Conservation (phyloP, 2,888 invertebrate genomes). For the Ernsta delagoae region DNA sequence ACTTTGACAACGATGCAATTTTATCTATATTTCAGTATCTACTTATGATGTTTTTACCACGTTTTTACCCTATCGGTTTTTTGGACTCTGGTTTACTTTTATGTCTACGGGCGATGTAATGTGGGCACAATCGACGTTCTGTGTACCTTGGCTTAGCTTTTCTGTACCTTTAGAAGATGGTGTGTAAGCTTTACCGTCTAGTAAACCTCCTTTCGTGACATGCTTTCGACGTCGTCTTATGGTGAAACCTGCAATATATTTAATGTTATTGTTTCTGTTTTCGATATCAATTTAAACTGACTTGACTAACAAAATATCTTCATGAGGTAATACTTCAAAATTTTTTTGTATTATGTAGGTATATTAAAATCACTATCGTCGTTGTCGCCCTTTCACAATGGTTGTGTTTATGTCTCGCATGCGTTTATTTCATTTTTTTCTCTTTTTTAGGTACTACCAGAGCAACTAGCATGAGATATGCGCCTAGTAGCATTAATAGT, state of each 20-base stretch:
- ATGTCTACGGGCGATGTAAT: conserved; percentile 56
- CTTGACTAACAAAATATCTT: conserved; percentile 11
- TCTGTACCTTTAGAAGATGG: conserved; percentile 57
- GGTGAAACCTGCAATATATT: conserved; percentile 38
- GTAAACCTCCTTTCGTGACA: conserved; percentile 52
- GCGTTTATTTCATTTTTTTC: conserved; percentile 55
- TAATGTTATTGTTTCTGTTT: conserved; percentile 22
- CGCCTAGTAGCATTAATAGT: conserved; percentile 73
- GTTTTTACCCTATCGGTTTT: conserved; percentile 50
- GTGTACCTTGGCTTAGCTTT: conserved; percentile 73
- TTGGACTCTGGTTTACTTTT: conserved; percentile 64
- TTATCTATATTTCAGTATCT: too few relatives aligned
- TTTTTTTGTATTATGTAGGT: conserved; percentile 11
- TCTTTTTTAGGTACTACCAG: conserved; percentile 74
- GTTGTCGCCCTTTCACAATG: conserved; percentile 20
- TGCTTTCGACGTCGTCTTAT: conserved; percentile 58
- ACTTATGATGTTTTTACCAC: too few relatives aligned
- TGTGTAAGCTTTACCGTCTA: conserved; percentile 40
- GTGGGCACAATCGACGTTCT: conserved; percentile 71
- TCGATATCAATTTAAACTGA: conserved; percentile 10
- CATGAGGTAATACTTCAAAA: conserved; percentile 24
- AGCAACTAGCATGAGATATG: conserved; percentile 74
- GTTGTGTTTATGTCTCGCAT: conserved; percentile 51
- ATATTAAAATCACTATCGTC: conserved; percentile 36
- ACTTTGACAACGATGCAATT: background rate